These are phyloP conservation scores for Procapra przewalskii DNA, from an alignment of 2,113 vertebrate species.

Conservation along the genomic window DNA sequence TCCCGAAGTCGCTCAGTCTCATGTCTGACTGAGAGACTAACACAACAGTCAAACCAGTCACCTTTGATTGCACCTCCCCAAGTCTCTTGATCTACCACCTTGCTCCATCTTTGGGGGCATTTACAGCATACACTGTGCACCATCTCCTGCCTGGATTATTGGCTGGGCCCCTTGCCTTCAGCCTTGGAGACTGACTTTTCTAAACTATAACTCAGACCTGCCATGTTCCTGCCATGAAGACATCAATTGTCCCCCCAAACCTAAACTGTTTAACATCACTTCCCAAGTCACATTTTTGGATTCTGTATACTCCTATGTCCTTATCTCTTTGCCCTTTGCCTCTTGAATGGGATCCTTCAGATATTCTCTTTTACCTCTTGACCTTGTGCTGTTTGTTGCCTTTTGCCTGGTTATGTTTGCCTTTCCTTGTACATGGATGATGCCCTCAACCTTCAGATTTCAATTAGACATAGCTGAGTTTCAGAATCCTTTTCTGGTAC, in stretches of 20 bases:
- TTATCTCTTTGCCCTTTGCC: not conserved
- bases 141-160: not conserved
- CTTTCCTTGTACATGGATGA: not conserved
- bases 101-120: not conserved
- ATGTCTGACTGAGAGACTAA: not conserved
- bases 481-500: not conserved
- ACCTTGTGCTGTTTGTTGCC: not conserved
- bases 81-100: not conserved
- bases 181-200: not conserved
- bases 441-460: not conserved
- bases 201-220: not conserved
- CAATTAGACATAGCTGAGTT: not conserved
- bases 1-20: not conserved
- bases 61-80: not conserved
- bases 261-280: not conserved
- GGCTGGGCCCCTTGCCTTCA: not conserved
- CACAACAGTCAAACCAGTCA: not conserved
- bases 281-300: not conserved
- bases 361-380: not conserved
- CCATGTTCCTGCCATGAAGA: not conserved
- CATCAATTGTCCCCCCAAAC: not conserved
- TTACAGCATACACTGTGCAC: accelerated
- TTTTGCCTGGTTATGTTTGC: not conserved
- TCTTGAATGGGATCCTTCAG: not conserved
- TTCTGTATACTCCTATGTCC: not conserved